These are phyloP conservation scores for Poecilus cupreus DNA, from an alignment of 2,888 invertebrate genomes.

Conservation along the genomic window DNA sequence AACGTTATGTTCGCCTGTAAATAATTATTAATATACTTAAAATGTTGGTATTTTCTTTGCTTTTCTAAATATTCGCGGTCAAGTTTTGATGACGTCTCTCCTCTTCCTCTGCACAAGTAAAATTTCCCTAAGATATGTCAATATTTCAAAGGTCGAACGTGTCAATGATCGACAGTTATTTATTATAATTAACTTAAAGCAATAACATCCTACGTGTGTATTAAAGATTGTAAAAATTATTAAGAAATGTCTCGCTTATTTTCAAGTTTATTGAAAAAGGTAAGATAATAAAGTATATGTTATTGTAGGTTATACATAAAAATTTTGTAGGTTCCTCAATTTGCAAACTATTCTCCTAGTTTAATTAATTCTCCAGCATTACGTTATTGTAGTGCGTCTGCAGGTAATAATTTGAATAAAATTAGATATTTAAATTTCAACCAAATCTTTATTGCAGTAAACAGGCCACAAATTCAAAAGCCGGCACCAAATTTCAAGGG, in stretches of 20 bases:
- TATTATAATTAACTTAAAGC: background rate
- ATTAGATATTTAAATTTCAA: background rate
- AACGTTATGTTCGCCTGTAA: too few relatives aligned
- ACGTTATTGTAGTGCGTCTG: conserved; percentile 17
- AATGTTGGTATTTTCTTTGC: too few relatives aligned
- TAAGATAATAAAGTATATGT: conserved; percentile 32
- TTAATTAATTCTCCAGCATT: conserved; percentile 43
- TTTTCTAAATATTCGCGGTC: too few relatives aligned
- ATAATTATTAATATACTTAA: too few relatives aligned
- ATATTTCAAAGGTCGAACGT: background rate
- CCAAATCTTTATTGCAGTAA: background rate
- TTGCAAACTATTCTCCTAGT: conserved; percentile 29
- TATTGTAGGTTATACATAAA: conserved; percentile 28
- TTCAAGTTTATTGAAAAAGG: conserved; percentile 37
- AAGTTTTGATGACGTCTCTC: too few relatives aligned
- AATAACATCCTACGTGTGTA: too few relatives aligned
- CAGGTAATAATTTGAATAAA: conserved; percentile 1
- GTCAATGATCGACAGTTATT: too few relatives aligned
- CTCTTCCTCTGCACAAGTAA: too few relatives aligned
- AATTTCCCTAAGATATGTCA: too few relatives aligned
- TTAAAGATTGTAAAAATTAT: background rate
- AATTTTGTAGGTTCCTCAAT: conserved; percentile 46
- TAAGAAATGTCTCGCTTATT: conserved; percentile 48
- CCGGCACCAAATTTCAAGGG: conserved; percentile 91
- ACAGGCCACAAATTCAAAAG: conserved; percentile 80